Evolutionary conservation across 2,113 vertebrate species (phyloP).

Genomic region (Archilochus colubris): DNA sequence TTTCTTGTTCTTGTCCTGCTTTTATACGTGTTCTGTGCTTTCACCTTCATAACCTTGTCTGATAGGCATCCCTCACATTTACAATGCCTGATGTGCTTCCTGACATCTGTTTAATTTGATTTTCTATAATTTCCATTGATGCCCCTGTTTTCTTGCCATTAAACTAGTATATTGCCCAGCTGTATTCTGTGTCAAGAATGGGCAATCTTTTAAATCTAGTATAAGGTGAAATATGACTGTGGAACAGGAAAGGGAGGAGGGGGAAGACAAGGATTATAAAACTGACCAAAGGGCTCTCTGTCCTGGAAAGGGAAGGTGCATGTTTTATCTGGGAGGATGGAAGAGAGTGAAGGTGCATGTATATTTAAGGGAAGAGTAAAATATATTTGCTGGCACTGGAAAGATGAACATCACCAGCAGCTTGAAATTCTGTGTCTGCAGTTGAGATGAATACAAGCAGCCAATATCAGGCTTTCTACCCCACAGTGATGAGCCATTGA

Average conservation of each 20-base stretch:
- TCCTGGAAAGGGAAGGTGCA: not conserved
- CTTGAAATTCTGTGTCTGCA: conserved; percentile 8
- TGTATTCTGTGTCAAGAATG: conserved; percentile 69
- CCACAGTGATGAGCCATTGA: conserved; percentile 60
- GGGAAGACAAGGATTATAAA: conserved; percentile 37
- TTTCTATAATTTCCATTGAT: conserved; percentile 73
- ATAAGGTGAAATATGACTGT: conserved; percentile 67
- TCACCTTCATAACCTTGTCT: conserved; percentile 65
- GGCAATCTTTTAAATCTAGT: conserved; percentile 69
- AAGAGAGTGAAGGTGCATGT: conserved; percentile 6
- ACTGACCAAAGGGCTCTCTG: conserved; percentile 17
- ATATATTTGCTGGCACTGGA: not conserved
- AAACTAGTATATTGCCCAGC: conserved; percentile 65
- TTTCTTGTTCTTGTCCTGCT: conserved; percentile 14
- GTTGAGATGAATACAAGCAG: conserved; percentile 22
- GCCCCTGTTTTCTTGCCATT: conserved; percentile 66
- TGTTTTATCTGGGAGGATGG: conserved; percentile 8
- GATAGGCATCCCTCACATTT: conserved; percentile 63
- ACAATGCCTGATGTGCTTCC: conserved; percentile 67
- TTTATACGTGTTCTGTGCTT: conserved; percentile 38
- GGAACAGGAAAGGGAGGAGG: conserved; percentile 38
- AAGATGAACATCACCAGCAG: not conserved
- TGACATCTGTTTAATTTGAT: conserved; percentile 72
- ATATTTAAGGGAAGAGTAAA: conserved; percentile 22
- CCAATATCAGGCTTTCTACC: conserved; percentile 31